These are phyloP conservation scores for Raja brachyura DNA, from an alignment of 2,113 vertebrate genomes.

Conservation along the genomic window DNA sequence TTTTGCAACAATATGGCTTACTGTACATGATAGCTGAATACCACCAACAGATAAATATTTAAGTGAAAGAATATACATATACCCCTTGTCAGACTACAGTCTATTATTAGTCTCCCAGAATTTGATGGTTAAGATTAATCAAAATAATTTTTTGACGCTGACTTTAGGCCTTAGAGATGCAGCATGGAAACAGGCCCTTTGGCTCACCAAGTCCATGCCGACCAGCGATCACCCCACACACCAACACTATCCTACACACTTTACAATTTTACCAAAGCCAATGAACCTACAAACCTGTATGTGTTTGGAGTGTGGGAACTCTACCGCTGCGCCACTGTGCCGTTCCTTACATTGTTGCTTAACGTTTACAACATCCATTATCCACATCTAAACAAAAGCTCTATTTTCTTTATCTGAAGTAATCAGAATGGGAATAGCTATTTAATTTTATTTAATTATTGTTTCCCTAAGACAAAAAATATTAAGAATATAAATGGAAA, in stretches of 20 bases:
- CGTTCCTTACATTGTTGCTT: neutral
- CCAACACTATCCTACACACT: too few relatives aligned
- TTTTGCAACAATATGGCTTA: neutral
- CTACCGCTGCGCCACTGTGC: too few relatives aligned
- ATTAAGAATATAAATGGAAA: neutral
- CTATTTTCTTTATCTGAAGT: neutral
- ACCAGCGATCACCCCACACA: too few relatives aligned
- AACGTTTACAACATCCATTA: neutral
- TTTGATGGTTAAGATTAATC: neutral
- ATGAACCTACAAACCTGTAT: too few relatives aligned
- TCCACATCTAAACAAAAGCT: neutral
- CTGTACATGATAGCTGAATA: neutral
- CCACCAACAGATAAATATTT: neutral
- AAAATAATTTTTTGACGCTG: neutral
- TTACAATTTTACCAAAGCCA: too few relatives aligned
- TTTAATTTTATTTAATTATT: neutral
- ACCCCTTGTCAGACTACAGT: neutral
- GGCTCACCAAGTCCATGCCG: too few relatives aligned
- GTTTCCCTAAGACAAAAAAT: neutral
- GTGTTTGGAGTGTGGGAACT: too few relatives aligned
- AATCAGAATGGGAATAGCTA: neutral
- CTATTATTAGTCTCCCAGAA: neutral
- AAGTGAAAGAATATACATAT: neutral
- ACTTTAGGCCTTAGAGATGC: too few relatives aligned
- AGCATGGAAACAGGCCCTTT: too few relatives aligned